These are phyloP conservation scores for Heliopora coerulea DNA, from an alignment of 92 coral and sea anemone genomes.

Conservation along the genomic window DNA sequence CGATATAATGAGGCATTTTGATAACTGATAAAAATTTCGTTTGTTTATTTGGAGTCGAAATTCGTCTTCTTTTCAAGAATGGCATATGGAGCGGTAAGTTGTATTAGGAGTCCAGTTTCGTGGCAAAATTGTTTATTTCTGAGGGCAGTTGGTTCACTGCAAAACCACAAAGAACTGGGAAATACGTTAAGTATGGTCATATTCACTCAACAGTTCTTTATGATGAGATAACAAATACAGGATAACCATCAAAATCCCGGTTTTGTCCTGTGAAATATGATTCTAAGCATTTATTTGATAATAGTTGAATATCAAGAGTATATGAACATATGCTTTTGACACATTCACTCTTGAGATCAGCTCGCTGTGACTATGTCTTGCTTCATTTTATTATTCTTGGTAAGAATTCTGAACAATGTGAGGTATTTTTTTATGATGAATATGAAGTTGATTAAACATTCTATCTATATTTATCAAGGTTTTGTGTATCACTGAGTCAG, in stretches of 20 bases:
- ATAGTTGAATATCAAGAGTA: not conserved
- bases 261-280: constrained; percentile 29
- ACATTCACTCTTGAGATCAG: not conserved
- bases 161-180: not conserved
- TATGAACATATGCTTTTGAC: not conserved
- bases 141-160: not conserved
- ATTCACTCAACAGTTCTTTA: constrained; percentile 36
- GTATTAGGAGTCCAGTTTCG: not conserved
- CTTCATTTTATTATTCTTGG: not conserved
- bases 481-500: constrained; percentile 11
- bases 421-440: not conserved
- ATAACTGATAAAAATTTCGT: constrained; percentile 18
- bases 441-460: not conserved
- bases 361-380: not conserved
- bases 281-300: constrained; percentile 3
- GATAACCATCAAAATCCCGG: constrained; percentile 7
- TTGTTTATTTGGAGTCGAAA: not conserved
- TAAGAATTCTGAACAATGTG: not conserved
- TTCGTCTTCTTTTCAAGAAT: not conserved
- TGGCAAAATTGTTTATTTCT: not conserved
- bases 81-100: not conserved
- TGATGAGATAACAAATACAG: not conserved
- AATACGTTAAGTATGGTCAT: not conserved
- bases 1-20: constrained; percentile 14
- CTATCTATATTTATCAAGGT: constrained; percentile 5